A percentile compares a stretch with the other conserved stretches of the same genome.
Conservation (phyloP, 2,113 vertebrate species). For the Talpa occidentalis region DNA sequence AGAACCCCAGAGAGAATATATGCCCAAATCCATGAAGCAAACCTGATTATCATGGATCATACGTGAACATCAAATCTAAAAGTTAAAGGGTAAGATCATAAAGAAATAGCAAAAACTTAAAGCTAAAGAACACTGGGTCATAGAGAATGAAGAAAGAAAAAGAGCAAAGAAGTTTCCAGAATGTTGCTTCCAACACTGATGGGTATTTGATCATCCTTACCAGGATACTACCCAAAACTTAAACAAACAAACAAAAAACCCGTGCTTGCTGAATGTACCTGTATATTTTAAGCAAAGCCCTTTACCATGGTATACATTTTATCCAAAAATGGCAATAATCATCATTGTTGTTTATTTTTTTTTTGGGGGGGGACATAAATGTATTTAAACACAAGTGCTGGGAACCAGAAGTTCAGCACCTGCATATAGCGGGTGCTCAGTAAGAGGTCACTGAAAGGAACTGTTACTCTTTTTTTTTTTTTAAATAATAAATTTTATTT, state of each 20-base stretch:
- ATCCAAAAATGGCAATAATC: background rate
- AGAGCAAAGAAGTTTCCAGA: slow-evolving; percentile 1
- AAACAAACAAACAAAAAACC: background rate
- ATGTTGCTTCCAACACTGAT: background rate
- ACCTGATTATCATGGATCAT: background rate
- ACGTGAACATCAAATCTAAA: slow-evolving; percentile 4
- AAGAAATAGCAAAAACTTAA: background rate
- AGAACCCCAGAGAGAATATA: background rate
- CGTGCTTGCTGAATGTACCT: background rate
- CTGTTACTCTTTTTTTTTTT: no score
- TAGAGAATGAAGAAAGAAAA: background rate
- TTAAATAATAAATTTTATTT: no score
- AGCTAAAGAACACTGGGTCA: background rate
- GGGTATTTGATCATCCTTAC: background rate
- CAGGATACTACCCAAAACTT: background rate
- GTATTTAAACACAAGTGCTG: no score
- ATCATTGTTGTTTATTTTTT: slow-evolving; percentile 46
- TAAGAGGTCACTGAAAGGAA: no score
- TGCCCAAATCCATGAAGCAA: background rate
- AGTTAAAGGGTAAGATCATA: background rate
- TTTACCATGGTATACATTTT: background rate
- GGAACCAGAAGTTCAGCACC: no score
- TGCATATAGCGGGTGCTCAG: no score
- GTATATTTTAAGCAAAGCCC: background rate
- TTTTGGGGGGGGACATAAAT: no score